Evolutionary conservation across 2,113 vertebrate genomes (phyloP), one percentile per base, ranked within the genome.

Genomic region (Callopanchax toddi): DNA sequence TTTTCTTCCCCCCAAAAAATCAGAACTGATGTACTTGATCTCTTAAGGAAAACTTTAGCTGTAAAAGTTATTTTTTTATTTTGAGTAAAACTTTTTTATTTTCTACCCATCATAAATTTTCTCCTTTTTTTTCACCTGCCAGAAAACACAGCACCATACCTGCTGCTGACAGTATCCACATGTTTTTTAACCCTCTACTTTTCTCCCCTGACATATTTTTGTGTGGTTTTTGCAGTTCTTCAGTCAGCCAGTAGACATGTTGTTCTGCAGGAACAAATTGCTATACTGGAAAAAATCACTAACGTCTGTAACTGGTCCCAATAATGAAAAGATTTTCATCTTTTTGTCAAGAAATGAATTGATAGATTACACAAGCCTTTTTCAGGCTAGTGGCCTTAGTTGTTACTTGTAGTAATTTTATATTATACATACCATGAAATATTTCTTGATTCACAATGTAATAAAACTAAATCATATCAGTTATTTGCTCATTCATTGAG

Each of bases 111-210:
- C 69, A 64, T 43, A 50, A 55, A 62, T 50, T 67, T 45, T 67
- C 71, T 73, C 72, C 21, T 62, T 49, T 71, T 48, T 26, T 16
- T 21, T 21, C 51, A 49, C 9, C 51, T 75, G 60, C 43, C 53
- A 64, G 79, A 83, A 72, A 71, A 67, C 68, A 74, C 37, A 49
- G 76, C 78, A 40, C 66, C 17, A 34, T 61, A 68, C 60, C 78
- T 79, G 66, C 54, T 46, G 25, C 25, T 65, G 59, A 86, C 74
- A 71, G 7, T 70, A 65, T 81, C 81, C 77, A 82, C 79, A 83
- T 70, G 66, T 48, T 34, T 53, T 15, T 51, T 42, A 8, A 32
- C 6, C 62, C 60, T n/a, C 49, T 46, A 11, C 25, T 45, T 71
- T 65, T 50, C 65, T 77, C 50, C 54, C 22, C 54, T 67, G 65